Conservation (phyloP, 2,113 vertebrate species). For the Colaptes auratus region DNA sequence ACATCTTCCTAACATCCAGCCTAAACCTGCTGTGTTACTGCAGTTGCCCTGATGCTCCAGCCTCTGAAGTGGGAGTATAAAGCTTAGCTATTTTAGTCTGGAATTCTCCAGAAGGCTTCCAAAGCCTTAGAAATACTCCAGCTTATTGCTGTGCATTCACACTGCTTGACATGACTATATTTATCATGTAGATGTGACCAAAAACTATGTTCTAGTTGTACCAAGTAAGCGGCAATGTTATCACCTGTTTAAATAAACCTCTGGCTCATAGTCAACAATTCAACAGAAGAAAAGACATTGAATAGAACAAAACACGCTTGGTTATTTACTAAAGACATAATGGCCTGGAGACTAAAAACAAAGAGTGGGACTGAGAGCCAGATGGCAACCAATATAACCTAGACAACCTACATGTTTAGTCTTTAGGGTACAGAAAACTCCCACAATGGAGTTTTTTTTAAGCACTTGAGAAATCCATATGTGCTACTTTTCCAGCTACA, state of each 20-base stretch:
- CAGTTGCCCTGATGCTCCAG: background rate
- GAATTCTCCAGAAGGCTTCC: background rate
- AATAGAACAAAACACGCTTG: conserved; percentile 52
- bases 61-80: background rate
- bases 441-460: background rate
- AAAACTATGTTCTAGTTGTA: background rate
- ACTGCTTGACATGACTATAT: background rate
- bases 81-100: background rate
- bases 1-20: too few species aligned
- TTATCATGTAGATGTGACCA: conserved; percentile 34
- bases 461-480: background rate
- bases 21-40: too few species aligned
- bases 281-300: conserved; percentile 49
- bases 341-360: conserved; percentile 58
- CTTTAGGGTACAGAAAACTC: conserved; percentile 30
- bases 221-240: conserved; percentile 9
- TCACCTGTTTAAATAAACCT: conserved; percentile 64
- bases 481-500: background rate
- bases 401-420: background rate
- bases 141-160: background rate
- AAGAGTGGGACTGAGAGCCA: conserved; percentile 46
- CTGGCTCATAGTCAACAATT: conserved; percentile 59
- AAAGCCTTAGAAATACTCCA: background rate
- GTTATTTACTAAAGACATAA: conserved; percentile 55
- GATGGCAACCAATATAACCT: conserved; percentile 18